These are phyloP conservation scores for Eledone cirrhosa DNA, from an alignment of 2,888 invertebrate genomes.

Conservation along the genomic window DNA sequence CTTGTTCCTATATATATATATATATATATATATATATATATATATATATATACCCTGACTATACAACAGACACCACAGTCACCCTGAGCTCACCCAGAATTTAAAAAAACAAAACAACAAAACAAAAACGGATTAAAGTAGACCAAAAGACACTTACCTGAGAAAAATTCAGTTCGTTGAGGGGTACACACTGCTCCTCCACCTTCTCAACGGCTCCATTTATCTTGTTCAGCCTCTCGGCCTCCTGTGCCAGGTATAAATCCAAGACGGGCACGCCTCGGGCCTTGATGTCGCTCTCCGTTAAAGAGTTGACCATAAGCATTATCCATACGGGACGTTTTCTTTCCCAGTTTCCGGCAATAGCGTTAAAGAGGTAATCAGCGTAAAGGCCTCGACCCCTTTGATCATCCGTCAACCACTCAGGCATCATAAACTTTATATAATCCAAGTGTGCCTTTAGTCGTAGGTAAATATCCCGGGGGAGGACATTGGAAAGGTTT, in stretches of 20 bases:
- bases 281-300: constrained; percentile 68
- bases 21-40: constrained; percentile 13
- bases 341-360: constrained; percentile 70
- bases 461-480: constrained; percentile 66
- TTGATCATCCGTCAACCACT: constrained; percentile 67
- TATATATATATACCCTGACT: too few relatives aligned
- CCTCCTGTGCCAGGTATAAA: constrained; percentile 70
- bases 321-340: constrained; percentile 72
- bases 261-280: constrained; percentile 70
- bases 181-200: constrained; percentile 71
- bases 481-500: constrained; percentile 65
- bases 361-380: constrained; percentile 69
- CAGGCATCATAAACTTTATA: constrained; percentile 66
- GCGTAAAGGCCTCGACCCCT: constrained; percentile 66
- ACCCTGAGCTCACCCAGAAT: background rate
- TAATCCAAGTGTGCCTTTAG: constrained; percentile 69
- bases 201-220: constrained; percentile 70
- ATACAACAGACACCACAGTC: background rate
- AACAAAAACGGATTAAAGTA: background rate
- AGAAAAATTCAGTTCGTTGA: constrained; percentile 69
- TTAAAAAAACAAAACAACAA: background rate
- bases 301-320: constrained; percentile 71
- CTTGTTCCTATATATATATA: too few relatives aligned
- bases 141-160: too few relatives aligned
- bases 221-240: constrained; percentile 67